Evolutionary conservation across 1,140 invertebrate species (phyloP).

Genomic region (Metaphire vulgaris): DNA sequence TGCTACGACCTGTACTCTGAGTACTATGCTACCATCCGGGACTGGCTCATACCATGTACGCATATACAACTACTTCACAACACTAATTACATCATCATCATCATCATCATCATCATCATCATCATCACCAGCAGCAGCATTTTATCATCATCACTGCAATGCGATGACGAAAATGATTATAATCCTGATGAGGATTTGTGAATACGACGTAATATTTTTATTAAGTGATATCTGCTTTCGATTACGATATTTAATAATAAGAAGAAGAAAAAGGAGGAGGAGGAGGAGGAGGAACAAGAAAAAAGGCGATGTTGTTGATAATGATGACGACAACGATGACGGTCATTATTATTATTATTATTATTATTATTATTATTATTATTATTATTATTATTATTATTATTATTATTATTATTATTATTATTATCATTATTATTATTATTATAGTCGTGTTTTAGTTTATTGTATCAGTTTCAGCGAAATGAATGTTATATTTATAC

Average conservation of each 20-base stretch:
- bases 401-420: not conserved
- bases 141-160: not conserved
- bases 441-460: too few species aligned
- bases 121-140: not conserved
- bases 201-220: too few species aligned
- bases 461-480: too few species aligned
- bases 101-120: too few species aligned
- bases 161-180: not conserved
- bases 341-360: constrained; percentile 1
- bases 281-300: too few species aligned
- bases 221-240: too few species aligned
- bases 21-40: constrained; percentile 18
- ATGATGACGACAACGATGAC: not conserved
- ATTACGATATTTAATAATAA: too few species aligned
- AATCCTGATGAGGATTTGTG: not conserved
- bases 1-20: constrained; percentile 27
- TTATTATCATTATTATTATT: not conserved
- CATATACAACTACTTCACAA: not conserved
- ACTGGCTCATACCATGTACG: constrained; percentile 30
- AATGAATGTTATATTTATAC: too few species aligned
- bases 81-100: too few species aligned
- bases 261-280: too few species aligned
- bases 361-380: not conserved
- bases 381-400: not conserved
- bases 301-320: not conserved